Evolutionary conservation across 1,140 invertebrate genomes (phyloP).

Genomic region (Drosophila navojoa): DNA sequence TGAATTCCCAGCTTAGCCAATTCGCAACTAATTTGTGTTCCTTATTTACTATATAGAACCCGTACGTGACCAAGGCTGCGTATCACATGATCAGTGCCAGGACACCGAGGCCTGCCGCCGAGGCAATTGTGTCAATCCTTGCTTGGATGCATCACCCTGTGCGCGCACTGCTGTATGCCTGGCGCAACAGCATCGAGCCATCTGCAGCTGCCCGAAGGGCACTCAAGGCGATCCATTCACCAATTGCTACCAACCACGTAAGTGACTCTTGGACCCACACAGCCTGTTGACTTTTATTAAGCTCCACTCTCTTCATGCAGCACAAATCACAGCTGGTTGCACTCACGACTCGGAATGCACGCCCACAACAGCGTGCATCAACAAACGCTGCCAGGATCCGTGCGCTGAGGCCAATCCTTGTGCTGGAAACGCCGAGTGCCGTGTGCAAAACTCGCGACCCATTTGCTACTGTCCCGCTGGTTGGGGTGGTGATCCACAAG

Average conservation of each 20-base stretch:
- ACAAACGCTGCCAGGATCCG: slow-evolving; percentile 90
- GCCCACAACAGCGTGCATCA: slow-evolving; percentile 90
- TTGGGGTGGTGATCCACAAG: slow-evolving; percentile 93
- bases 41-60: slow-evolving; percentile 73
- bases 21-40: slow-evolving; percentile 22
- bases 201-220: slow-evolving; percentile 90
- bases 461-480: slow-evolving; percentile 92
- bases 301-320: slow-evolving; percentile 17
- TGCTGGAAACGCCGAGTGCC: slow-evolving; percentile 91
- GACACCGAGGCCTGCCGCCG: slow-evolving; percentile 90
- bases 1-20: neutral
- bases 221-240: slow-evolving; percentile 92
- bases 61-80: slow-evolving; percentile 87
- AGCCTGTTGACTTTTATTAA: neutral
- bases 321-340: slow-evolving; percentile 87
- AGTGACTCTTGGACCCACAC: slow-evolving; percentile 18
- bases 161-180: slow-evolving; percentile 91
- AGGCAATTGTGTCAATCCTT: slow-evolving; percentile 90
- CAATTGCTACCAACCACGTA: slow-evolving; percentile 88
- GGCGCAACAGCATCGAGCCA: slow-evolving; percentile 89
- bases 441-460: slow-evolving; percentile 89
- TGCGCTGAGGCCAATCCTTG: slow-evolving; percentile 91
- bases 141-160: slow-evolving; percentile 89
- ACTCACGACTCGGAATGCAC: slow-evolving; percentile 89
- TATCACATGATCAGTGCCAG: slow-evolving; percentile 89